Evolutionary conservation across 2,113 vertebrate genomes (phyloP).

Genomic region (Prolemur simus): DNA sequence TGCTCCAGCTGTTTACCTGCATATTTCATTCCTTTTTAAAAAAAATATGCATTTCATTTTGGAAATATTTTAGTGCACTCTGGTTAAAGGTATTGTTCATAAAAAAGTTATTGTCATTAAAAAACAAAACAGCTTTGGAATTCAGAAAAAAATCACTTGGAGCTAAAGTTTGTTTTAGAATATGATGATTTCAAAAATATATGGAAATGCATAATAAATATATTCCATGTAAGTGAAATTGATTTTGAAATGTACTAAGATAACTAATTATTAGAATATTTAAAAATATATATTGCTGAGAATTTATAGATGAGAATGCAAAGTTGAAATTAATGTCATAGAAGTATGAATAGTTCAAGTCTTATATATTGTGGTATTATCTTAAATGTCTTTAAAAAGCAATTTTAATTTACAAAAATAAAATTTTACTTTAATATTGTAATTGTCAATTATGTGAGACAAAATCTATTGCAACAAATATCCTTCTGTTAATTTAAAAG

Average conservation of each 20-base stretch:
- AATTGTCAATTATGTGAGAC: neutral
- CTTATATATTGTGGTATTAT: neutral
- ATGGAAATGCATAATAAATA: neutral
- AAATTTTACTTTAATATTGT: neutral
- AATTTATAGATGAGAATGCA: neutral
- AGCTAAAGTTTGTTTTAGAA: neutral
- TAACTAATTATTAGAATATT: neutral
- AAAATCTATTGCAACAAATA: neutral
- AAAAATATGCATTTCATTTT: neutral
- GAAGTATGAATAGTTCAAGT: neutral
- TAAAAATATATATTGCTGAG: neutral
- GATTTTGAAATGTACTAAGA: neutral
- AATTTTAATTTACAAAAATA: neutral
- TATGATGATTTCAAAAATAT: neutral
- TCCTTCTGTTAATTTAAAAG: neutral
- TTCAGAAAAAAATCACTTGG: neutral
- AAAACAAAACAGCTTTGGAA: neutral
- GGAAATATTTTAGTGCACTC: neutral
- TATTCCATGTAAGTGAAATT: neutral
- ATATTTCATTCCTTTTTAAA: neutral
- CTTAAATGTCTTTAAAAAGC: neutral
- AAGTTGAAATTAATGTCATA: neutral
- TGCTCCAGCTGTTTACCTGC: neutral
- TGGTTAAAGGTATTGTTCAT: neutral
- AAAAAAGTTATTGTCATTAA: neutral